Evolutionary conservation across 2,113 vertebrate species (phyloP), one percentile per base, ranked within the genome.

Genomic region (Anarhynchus alexandrinus): DNA sequence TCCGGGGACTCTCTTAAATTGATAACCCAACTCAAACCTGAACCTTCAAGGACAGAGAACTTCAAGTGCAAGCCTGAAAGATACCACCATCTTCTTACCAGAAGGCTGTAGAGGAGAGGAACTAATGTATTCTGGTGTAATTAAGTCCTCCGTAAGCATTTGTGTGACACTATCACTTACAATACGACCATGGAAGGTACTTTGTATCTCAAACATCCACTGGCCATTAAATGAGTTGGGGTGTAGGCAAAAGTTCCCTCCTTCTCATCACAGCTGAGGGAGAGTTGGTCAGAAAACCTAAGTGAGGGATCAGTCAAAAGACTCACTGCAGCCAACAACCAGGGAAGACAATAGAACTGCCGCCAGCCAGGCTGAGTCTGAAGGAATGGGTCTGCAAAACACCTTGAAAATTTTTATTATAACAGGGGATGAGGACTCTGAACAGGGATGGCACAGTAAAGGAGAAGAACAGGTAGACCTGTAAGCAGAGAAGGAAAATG

Each of bases 1-100:
- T 1, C 21, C 4, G 10, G 34, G 27, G 4, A 14, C 1, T 6
- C 19, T 26, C 11, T 17, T 22, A 65, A 58, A n/a, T 3, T 0
- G 0, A 27, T n/a, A 40, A 71, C 17, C 27, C 6, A 1, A 19
- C 64, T 34, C 58, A 2, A 66, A 78, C 1, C 6, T 4, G 42
- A 82, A 26, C 42, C 12, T 54, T 18, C 32, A 3, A 17, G 38
- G 52, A 51, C 19, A 47, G 14, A 45, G 42, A 79, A 34, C 42
- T 32, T 15, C 20, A 76, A 61, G 73, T 5, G 5, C 8, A 12
- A 66, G 20, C 5, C 73, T 61, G 74, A 9, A 30, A 59, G 67
- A 55, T 5, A 25, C 23, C 62, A 51, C 34, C 0, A 0, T 6
- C n/a, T 42, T 54, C 55, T 34, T 36, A 26, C 5, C 27, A 45